phyloP scores from a whole-genome alignment of 2,888 invertebrate species.

The Temnothorax rugatulus region DNA sequence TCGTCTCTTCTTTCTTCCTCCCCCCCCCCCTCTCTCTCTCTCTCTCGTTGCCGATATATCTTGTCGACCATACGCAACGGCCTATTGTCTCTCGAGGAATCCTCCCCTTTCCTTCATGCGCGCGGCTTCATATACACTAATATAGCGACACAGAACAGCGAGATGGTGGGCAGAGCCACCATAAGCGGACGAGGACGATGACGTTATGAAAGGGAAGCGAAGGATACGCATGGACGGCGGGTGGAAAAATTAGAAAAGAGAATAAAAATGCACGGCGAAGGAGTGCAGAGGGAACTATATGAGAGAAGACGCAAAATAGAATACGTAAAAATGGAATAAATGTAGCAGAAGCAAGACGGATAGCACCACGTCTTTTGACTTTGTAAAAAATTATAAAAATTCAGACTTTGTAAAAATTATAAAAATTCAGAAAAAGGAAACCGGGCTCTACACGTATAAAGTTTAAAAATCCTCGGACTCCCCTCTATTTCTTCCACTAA shows the following conservation, averaged over 20 bases:
- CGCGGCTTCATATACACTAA: conserved; percentile 68
- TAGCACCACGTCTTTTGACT: not conserved
- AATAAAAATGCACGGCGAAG: conserved; percentile 53
- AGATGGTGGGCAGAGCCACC: conserved; percentile 26
- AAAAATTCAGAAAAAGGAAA: not conserved
- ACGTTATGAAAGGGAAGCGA: conserved; percentile 47
- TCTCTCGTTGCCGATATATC: conserved; percentile 73
- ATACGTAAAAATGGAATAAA: not conserved
- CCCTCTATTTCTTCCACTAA: not conserved
- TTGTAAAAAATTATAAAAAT: not conserved
- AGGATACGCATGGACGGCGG: conserved; percentile 14
- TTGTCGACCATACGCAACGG: conserved; percentile 82
- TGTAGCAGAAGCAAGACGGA: not conserved
- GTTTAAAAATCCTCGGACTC: not conserved
- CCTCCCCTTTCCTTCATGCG: conserved; percentile 71
- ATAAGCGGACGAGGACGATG: not conserved
- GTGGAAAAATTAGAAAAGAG: conserved; percentile 63
- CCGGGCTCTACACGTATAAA: not conserved
- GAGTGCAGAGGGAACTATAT: not conserved
- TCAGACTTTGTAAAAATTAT: not conserved
- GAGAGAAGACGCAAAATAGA: not conserved
- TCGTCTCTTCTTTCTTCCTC: not conserved
- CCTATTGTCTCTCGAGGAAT: conserved; percentile 80
- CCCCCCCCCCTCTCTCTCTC: not conserved
- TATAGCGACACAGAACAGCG: conserved; percentile 51